Base-by-base conservation (phyloP, 2,797 vertebrate species). In the Brachyalestes nurse region DNA sequence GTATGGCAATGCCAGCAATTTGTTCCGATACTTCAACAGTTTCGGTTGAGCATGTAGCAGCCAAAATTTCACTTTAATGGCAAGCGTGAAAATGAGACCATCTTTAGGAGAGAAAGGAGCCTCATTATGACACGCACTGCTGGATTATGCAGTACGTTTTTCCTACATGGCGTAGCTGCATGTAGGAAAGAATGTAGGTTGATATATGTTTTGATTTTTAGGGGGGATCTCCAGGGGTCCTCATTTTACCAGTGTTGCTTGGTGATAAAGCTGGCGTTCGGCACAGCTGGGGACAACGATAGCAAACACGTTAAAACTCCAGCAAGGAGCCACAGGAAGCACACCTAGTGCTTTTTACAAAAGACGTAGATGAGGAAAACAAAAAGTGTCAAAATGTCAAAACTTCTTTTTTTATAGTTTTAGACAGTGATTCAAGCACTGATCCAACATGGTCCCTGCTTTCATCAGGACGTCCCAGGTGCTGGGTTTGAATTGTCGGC, bases 41-140 rank as follows among this genome's bases (percentile, higher is more conserved):
- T 67, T 47, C 10, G 60, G 38, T 78, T 57, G 70, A 69, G 42
- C 70, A 69, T 40, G 51, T 75, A 45, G 70, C 71, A 67, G 42
- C 19, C 51, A 73, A 65, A 69, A 60, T 67, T 69, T 74, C 77
- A 60, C 51, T 69, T 58, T 72, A 19, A 55, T 65, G 75, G 65
- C 77, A 69, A 76, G 86, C 82, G 80, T 71, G 42, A 69, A 61
- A 58, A 65, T 66, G 82, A 79, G 72, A 80, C 77, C 78, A 83
- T 65, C 78, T 58, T 80, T 62, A 75, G 80, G 88, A 80, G 62
- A 77, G 58, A 65, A 80, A 77, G 75, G 82, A 71, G 60, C 72
- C 69, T 77, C 80, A 77, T 87, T 80, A 75, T 62, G 49, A 85
- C 82, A 70, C 83, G 80, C 7, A 38, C 55, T 64, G 75, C 86